These are phyloP conservation scores for Oryzias javanicus DNA, from an alignment of 2,113 vertebrate genomes.

Conservation along the genomic window DNA sequence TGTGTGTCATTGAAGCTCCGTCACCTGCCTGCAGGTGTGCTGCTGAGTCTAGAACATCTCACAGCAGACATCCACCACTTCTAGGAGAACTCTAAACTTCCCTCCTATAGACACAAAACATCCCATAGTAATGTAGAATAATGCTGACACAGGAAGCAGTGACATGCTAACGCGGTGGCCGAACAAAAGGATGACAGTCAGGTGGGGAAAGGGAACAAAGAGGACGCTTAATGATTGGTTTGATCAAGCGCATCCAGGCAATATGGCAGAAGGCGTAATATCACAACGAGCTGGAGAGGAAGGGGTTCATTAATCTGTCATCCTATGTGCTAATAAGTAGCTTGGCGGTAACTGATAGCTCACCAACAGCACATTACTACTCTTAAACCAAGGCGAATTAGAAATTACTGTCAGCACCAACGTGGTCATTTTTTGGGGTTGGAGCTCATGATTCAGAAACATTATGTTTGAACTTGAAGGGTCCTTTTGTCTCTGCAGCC, in stretches of 20 bases:
- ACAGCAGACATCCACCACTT: constrained; percentile 7
- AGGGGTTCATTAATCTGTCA: constrained; percentile 75
- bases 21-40: constrained; percentile 2
- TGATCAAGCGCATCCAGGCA: constrained; percentile 60
- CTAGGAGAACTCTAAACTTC: constrained; percentile 5
- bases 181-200: constrained; percentile 56
- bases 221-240: constrained; percentile 69
- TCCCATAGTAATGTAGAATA: background rate
- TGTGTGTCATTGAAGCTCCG: background rate
- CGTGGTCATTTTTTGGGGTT: constrained; percentile 36
- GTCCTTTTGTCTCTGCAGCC: constrained; percentile 4
- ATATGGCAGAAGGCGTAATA: constrained; percentile 55
- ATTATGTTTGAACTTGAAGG: constrained; percentile 11
- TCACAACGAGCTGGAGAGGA: constrained; percentile 61
- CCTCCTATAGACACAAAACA: constrained; percentile 4
- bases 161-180: constrained; percentile 5
- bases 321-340: constrained; percentile 67
- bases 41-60: constrained; percentile 9
- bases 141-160: constrained; percentile 8
- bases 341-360: constrained; percentile 68
- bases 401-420: constrained; percentile 56
- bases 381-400: constrained; percentile 52
- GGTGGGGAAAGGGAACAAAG: constrained; percentile 38
- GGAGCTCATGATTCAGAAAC: constrained; percentile 19
- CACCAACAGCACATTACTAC: constrained; percentile 63